Evolutionary conservation across 2,888 invertebrate species (phyloP).

Genomic region (Clanis bilineata): DNA sequence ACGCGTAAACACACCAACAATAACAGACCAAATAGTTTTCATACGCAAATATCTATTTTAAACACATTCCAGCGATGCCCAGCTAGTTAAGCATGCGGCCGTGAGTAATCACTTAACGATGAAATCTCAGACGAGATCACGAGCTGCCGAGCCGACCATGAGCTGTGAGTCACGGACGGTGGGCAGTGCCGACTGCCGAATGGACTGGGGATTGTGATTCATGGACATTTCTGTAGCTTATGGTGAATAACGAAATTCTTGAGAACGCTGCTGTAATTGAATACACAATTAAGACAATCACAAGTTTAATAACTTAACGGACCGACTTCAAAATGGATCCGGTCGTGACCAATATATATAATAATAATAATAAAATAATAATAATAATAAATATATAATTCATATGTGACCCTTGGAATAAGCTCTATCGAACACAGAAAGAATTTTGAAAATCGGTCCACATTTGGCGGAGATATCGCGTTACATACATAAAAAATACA

Average conservation of each 20-base stretch:
- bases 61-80: background rate
- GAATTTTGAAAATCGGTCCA: too few species aligned
- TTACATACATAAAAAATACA: too few species aligned
- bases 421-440: too few species aligned
- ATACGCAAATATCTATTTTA: background rate
- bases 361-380: too few species aligned
- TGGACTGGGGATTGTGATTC: background rate
- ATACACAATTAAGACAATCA: too few species aligned
- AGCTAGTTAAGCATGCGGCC: slow-evolving; percentile 15
- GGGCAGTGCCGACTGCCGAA: slow-evolving; percentile 2
- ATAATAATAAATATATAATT: too few species aligned
- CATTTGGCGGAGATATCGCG: too few species aligned
- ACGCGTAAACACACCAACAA: background rate
- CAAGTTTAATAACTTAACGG: too few species aligned
- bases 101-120: slow-evolving; percentile 48
- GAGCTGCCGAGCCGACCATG: slow-evolving; percentile 37
- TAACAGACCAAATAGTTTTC: background rate
- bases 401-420: too few species aligned
- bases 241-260: slow-evolving; percentile 11
- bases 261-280: background rate
- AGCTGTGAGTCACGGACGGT: slow-evolving; percentile 43
- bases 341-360: too few species aligned
- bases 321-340: too few species aligned
- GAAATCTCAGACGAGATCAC: slow-evolving; percentile 42
- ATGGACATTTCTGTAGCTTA: background rate